Conservation (phyloP, 2,888 invertebrate species). For the Griposia aprilina region DNA sequence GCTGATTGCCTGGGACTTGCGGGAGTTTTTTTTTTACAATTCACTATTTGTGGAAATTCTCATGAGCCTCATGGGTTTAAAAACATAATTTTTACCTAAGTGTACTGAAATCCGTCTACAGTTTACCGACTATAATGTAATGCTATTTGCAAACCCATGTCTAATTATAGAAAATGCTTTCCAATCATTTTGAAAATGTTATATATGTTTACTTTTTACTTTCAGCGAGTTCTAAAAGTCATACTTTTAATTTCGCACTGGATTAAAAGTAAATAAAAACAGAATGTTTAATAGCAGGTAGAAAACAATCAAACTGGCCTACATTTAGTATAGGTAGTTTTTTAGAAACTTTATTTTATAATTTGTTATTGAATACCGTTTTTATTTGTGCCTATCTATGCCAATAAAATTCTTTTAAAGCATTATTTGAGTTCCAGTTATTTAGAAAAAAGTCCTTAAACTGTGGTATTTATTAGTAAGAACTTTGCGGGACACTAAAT, state of each 20-base stretch:
- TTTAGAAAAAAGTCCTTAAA: too few species aligned
- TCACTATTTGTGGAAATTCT: too few species aligned
- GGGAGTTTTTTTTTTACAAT: background rate
- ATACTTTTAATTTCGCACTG: conserved; percentile 18
- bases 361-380: background rate
- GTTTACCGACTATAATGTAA: too few species aligned
- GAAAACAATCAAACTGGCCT: background rate
- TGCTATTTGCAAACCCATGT: background rate
- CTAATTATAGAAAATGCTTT: background rate
- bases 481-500: too few species aligned
- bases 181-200: background rate
- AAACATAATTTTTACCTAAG: background rate
- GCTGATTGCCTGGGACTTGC: too few species aligned
- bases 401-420: too few species aligned
- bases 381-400: background rate
- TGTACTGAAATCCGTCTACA: background rate
- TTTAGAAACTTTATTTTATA: background rate
- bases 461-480: too few species aligned
- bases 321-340: background rate
- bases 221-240: background rate
- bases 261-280: conserved; percentile 9
- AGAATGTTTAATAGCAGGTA: background rate
- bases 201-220: background rate
- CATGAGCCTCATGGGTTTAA: background rate
- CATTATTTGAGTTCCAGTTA: too few species aligned